Percentiles rank a stretch among this genome's conserved stretches.
These are phyloP conservation scores for Phodopus roborovskii DNA, from an alignment of 2,113 vertebrate genomes.

Conservation along the genomic window DNA sequence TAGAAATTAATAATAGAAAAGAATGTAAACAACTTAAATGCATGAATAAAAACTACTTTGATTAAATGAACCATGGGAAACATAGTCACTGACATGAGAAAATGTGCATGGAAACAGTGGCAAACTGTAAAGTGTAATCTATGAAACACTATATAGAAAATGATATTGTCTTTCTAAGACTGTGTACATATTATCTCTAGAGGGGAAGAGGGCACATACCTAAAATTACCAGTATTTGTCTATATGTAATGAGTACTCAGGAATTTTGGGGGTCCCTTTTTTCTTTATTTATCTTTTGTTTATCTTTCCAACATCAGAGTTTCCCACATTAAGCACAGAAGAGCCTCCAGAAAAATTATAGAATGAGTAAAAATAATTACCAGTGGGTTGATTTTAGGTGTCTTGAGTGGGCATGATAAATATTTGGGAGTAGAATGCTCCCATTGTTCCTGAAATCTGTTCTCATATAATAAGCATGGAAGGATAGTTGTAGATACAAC, in stretches of 20 bases:
- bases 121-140: neutral
- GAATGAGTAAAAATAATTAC: constrained; percentile 37
- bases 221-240: constrained; percentile 12
- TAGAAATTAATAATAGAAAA: constrained; percentile 25
- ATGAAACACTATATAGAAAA: neutral
- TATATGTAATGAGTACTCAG: neutral
- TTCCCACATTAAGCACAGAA: constrained; percentile 19
- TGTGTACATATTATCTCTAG: neutral
- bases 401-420: neutral
- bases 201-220: neutral
- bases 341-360: constrained; percentile 14
- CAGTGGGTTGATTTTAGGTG: constrained; percentile 9
- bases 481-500: neutral
- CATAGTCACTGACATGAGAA: neutral
- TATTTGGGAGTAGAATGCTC: neutral
- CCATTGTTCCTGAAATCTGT: constrained; percentile 52
- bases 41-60: constrained; percentile 32
- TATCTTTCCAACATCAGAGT: neutral
- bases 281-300: neutral
- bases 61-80: constrained; percentile 49
- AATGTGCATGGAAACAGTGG: neutral
- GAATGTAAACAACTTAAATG: constrained; percentile 46
- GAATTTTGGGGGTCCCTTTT: neutral
- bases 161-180: constrained; percentile 1
- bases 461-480: neutral